phyloP scores from a whole-genome alignment of 1,140 invertebrate genomes.

The Ladona fulva region DNA sequence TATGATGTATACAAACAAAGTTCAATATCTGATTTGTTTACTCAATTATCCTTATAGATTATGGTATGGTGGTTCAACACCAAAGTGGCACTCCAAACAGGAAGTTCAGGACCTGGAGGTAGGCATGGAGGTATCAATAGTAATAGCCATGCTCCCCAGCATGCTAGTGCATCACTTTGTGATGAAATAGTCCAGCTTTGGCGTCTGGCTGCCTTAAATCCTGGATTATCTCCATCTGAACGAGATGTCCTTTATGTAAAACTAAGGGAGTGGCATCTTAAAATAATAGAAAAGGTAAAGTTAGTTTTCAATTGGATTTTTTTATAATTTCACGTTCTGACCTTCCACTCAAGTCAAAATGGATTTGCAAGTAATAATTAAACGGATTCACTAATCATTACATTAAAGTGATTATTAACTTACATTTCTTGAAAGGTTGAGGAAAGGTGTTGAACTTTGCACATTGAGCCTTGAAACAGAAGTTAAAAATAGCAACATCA shows the following conservation, averaged over 20 bases:
- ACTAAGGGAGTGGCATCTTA: slow-evolving; percentile 84
- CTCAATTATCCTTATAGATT: slow-evolving; percentile 48
- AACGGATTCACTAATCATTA: too few relatives aligned
- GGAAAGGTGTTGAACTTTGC: too few relatives aligned
- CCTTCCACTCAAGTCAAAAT: too few relatives aligned
- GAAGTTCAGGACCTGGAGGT: slow-evolving; percentile 55
- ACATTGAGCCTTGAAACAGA: too few relatives aligned
- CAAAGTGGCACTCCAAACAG: slow-evolving; percentile 67
- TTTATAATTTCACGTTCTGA: too few relatives aligned
- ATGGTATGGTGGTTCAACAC: slow-evolving; percentile 98
- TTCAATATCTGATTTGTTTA: too few relatives aligned
- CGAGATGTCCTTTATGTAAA: slow-evolving; percentile 72
- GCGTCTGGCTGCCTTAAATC: slow-evolving; percentile 89
- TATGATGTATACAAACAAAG: too few relatives aligned
- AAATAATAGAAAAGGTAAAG: slow-evolving; percentile 79
- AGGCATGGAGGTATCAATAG: slow-evolving; percentile 74
- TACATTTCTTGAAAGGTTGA: too few relatives aligned
- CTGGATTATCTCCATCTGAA: slow-evolving; percentile 81
- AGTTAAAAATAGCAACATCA: too few relatives aligned
- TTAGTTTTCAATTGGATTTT: neutral
- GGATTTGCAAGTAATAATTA: too few relatives aligned
- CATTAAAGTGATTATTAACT: too few relatives aligned
- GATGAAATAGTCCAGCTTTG: slow-evolving; percentile 96
- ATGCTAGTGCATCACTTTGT: slow-evolving; percentile 88
- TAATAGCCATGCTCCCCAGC: slow-evolving; percentile 75